A percentile compares a stretch with the other conserved stretches of the same genome.
phyloP scores from a whole-genome alignment of 64 coral and sea anemone species.

The Dendronephthya gigantea region DNA sequence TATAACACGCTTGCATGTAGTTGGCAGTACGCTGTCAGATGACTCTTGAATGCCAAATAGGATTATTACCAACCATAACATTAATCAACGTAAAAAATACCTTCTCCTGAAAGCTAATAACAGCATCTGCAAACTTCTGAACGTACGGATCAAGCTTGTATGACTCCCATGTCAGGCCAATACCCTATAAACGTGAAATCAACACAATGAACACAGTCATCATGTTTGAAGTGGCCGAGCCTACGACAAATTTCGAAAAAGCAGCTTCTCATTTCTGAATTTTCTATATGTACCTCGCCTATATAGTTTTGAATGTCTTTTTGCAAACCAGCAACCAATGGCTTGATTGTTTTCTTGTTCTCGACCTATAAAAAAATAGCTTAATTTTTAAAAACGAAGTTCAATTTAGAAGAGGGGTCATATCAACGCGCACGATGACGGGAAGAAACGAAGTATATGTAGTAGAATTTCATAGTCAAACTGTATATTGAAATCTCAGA shows the following conservation, averaged over 20 bases:
- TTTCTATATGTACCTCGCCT: slow-evolving; percentile 42
- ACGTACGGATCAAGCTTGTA: slow-evolving; percentile 99
- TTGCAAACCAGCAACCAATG: slow-evolving; percentile 80
- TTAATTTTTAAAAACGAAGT: neutral
- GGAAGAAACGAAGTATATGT: too few relatives aligned
- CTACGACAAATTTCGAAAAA: too few relatives aligned
- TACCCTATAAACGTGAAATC: slow-evolving; percentile 46
- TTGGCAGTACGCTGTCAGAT: too few relatives aligned
- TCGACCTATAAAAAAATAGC: slow-evolving; percentile 73
- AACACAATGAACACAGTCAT: neutral
- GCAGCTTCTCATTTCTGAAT: too few relatives aligned
- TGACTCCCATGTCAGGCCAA: slow-evolving; percentile 90
- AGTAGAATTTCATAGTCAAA: too few relatives aligned
- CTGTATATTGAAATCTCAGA: too few relatives aligned
- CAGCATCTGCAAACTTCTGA: slow-evolving; percentile 83
- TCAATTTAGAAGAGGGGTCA: too few relatives aligned
- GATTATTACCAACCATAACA: neutral
- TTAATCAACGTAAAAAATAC: slow-evolving; percentile 18
- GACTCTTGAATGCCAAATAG: too few relatives aligned
- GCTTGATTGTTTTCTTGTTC: slow-evolving; percentile 68
- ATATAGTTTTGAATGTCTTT: slow-evolving; percentile 90
- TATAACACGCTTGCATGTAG: too few relatives aligned
- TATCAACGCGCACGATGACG: too few relatives aligned
- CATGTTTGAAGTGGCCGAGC: too few relatives aligned
- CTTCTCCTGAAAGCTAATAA: slow-evolving; percentile 97